Conservation (phyloP, 1,140 invertebrate species). For the Homalodisca vitripennis region DNA sequence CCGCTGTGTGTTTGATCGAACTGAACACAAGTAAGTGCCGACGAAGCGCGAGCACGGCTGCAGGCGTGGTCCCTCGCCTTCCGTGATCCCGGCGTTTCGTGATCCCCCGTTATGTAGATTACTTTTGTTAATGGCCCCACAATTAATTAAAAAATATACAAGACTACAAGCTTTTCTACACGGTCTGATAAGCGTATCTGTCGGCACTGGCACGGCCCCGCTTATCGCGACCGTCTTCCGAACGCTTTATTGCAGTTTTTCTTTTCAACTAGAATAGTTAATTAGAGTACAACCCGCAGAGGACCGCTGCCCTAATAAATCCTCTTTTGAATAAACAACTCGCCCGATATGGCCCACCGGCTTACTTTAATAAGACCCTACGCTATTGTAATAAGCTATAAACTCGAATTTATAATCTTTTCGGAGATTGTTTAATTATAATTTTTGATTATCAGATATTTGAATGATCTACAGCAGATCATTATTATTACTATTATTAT, state of each 20-base stretch:
- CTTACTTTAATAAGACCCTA: conserved; percentile 8
- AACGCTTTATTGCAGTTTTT: conserved; percentile 10
- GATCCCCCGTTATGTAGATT: conserved; percentile 21
- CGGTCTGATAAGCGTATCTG: conserved; percentile 9
- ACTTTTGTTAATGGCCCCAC: conserved; percentile 27
- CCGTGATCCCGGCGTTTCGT: conserved; percentile 10
- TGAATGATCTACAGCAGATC: too few species aligned
- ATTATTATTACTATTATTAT: too few species aligned
- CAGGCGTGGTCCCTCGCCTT: not conserved
- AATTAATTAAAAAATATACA: conserved; percentile 29
- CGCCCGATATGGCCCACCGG: not conserved
- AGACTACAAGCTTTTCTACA: conserved; percentile 28
- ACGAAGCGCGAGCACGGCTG: too few species aligned
- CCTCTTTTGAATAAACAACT: not conserved
- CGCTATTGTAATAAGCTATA: not conserved
- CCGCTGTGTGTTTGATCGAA: too few species aligned
- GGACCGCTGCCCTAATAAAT: too few species aligned
- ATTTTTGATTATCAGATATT: too few species aligned
- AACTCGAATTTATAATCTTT: conserved; percentile 5
- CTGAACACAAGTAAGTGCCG: too few species aligned
- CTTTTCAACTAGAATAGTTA: conserved; percentile 5
- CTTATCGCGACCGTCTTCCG: conserved; percentile 1
- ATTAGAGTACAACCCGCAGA: not conserved
- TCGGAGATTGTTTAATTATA: not conserved
- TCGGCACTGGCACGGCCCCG: conserved; percentile 11